Evolutionary conservation across 2,797 vertebrate species (phyloP).

Genomic region (Cichlasoma orientale): DNA sequence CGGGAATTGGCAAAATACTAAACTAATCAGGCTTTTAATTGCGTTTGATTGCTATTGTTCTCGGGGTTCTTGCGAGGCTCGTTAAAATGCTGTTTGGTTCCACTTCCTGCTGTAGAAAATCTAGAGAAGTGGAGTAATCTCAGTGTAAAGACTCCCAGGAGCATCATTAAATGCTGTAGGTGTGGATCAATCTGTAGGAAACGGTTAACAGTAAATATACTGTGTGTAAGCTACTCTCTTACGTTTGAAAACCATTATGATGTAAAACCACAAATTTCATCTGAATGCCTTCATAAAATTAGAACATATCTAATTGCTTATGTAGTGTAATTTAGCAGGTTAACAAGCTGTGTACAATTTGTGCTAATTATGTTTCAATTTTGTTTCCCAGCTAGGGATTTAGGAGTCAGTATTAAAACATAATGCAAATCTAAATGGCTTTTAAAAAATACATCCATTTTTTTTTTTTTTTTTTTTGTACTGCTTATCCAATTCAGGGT

Average conservation of each 20-base stretch:
- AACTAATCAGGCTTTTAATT: conserved; percentile 60
- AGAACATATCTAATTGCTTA: not conserved
- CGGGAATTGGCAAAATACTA: conserved; percentile 39
- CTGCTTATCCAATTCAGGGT: not conserved
- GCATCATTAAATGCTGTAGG: not conserved
- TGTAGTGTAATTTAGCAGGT: not conserved
- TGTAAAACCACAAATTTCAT: not conserved
- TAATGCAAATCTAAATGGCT: no score
- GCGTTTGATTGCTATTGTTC: conserved; percentile 40
- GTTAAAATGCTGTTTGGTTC: conserved; percentile 44
- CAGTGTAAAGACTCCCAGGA: conserved; percentile 24
- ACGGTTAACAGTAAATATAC: not conserved
- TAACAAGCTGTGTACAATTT: not conserved
- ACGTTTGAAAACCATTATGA: not conserved
- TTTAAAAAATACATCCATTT: no score
- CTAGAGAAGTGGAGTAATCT: not conserved
- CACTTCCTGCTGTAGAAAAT: not conserved
- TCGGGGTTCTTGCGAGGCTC: conserved; percentile 37
- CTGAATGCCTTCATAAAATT: not conserved
- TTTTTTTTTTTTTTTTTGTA: no score
- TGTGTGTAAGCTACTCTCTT: not conserved
- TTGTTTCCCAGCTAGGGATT: not conserved
- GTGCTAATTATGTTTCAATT: not conserved
- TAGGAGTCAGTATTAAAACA: not conserved
- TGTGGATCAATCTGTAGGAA: not conserved